Conservation (phyloP, 1,140 invertebrate species). For the Lepidurus couesii region DNA sequence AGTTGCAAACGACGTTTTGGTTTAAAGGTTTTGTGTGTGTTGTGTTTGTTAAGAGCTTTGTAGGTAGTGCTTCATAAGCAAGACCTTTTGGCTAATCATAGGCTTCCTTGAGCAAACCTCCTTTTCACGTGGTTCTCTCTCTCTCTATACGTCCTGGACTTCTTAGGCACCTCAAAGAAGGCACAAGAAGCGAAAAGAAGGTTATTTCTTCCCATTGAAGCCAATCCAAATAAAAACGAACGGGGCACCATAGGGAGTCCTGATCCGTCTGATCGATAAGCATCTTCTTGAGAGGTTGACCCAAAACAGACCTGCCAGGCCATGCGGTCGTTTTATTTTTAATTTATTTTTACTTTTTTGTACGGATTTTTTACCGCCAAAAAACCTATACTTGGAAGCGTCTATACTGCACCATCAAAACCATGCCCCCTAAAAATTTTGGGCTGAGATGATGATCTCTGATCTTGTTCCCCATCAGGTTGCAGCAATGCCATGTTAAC, state of each 20-base stretch:
- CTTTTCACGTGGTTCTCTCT: constrained; percentile 10
- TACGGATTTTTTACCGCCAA: neutral
- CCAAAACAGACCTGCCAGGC: too few relatives aligned
- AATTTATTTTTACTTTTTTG: too few relatives aligned
- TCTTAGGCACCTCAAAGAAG: too few relatives aligned
- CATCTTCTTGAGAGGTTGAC: neutral
- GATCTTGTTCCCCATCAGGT: neutral
- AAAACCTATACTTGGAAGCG: neutral
- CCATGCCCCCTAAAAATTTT: neutral
- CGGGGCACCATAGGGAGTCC: too few relatives aligned
- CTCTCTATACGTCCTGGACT: too few relatives aligned
- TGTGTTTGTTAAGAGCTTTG: neutral
- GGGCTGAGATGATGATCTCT: too few relatives aligned
- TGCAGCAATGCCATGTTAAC: neutral
- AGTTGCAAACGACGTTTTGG: neutral
- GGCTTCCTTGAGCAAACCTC: neutral
- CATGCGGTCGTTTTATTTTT: too few relatives aligned
- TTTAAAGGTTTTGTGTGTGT: neutral
- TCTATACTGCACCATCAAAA: neutral
- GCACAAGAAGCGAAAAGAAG: too few relatives aligned
- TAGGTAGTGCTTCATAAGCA: constrained; percentile 19
- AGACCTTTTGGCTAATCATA: constrained; percentile 4
- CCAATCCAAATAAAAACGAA: too few relatives aligned
- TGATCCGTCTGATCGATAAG: neutral
- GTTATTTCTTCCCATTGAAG: too few relatives aligned